phyloP scores from a whole-genome alignment of 2,113 vertebrate genomes.

The Herpetotheres cachinnans region DNA sequence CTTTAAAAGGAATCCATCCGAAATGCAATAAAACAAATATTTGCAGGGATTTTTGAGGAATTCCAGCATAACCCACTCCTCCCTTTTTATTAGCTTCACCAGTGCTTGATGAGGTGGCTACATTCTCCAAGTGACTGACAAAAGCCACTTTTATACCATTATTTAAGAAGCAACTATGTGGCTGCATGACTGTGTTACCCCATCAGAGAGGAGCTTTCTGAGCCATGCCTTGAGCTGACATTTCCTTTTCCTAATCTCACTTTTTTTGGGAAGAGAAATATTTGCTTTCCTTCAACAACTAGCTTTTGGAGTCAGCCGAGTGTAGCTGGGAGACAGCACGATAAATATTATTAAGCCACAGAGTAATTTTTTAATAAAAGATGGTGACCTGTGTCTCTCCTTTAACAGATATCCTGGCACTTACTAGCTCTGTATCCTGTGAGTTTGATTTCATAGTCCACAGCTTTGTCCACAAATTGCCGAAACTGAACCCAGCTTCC shows the following conservation, averaged over 20 bases:
- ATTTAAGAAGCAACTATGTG: not conserved
- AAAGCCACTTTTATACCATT: not conserved
- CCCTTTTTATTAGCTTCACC: not conserved
- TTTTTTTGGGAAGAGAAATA: not conserved
- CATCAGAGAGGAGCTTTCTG: not conserved
- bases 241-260: not conserved
- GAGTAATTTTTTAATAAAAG: not conserved
- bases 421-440: not conserved
- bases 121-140: not conserved
- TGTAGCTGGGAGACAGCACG: not conserved
- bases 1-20: not conserved
- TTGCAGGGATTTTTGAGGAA: conserved; percentile 4
- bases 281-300: not conserved
- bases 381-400: not conserved
- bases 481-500: not conserved
- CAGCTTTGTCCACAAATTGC: not conserved
- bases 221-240: not conserved
- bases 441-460: not conserved
- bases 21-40: conserved; percentile 33
- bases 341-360: not conserved
- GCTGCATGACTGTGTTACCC: not conserved
- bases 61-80: not conserved
- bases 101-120: not conserved
- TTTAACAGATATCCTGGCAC: not conserved
- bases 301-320: not conserved